phyloP scores from a whole-genome alignment of 2,888 invertebrate species.

The Lasioglossum calceatum region DNA sequence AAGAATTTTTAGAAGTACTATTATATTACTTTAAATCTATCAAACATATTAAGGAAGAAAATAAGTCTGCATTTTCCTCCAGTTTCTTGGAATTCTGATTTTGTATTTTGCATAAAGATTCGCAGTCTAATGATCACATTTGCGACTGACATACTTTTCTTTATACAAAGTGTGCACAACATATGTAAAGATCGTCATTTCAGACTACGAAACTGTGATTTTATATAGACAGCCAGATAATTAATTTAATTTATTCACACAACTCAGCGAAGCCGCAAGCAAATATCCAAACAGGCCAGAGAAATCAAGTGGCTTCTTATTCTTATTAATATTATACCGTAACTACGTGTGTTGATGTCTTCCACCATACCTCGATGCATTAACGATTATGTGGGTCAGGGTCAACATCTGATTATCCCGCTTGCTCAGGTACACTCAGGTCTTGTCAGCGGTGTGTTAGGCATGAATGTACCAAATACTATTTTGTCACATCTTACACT shows the following conservation, averaged over 20 bases:
- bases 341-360: constrained; percentile 59
- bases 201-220: not conserved
- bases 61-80: no score
- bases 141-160: not conserved
- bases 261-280: constrained; percentile 7
- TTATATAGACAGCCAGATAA: not conserved
- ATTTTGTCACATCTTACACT: not conserved
- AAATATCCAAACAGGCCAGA: constrained; percentile 47
- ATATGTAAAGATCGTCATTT: not conserved
- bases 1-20: no score
- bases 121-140: not conserved
- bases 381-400: constrained; percentile 81
- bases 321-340: constrained; percentile 68
- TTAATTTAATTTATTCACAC: not conserved
- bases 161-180: not conserved
- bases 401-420: constrained; percentile 78
- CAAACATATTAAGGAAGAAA: no score
- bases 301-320: constrained; percentile 50
- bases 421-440: constrained; percentile 63
- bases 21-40: no score
- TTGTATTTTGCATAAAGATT: no score
- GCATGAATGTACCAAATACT: constrained; percentile 41
- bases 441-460: constrained; percentile 40
- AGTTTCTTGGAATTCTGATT: no score
- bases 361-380: constrained; percentile 71